Base-by-base conservation (phyloP, 2,888 invertebrate genomes). In the Trimorus sp. region DNA sequence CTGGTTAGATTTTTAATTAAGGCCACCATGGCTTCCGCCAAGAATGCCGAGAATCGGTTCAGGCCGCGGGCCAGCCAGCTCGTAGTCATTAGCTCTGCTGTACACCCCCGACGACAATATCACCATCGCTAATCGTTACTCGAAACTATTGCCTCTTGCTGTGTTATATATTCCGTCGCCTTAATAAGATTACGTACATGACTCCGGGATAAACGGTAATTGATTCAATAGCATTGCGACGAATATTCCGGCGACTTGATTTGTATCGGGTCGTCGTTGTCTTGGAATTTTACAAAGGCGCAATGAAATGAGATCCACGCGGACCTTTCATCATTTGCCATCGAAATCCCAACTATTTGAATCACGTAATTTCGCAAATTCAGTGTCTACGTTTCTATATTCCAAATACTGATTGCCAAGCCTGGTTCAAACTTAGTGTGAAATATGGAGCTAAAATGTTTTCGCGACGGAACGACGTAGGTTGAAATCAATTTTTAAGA, bases 1-100 rank as follows among this genome's bases (percentile, higher is more conserved):
- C 86, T 90, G 90, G 91, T 90, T 91, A 91, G 90, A 91, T 91
- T 91, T 91, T 91, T 91, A 91, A 91, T 91, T 91, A 91, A 91
- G 91, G 91, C 88, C 89, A 87, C 89, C 89, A 90, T 91, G 90
- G 90, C 90, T 91, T 89, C 88, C 88, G 88, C 87, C 88, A 89
- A 91, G 90, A 91, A 91, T 91, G 90, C 89, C 88, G 85, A 86
- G 89, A 88, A 90, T 90, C 89, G 88, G 79, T 85, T 81, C 79
- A 76, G 81, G 83, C 79, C 83, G 59, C 84, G 77, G 80, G 78
- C 80, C 81, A 84, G 82, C 77, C 79, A 78, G 84, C 86, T 86
- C 84, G 83, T 79, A 81, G 84, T 73, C 79, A 84, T 85, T 85
- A 81, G 84, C 77, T 62, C 79, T 81, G 80, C 83, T 73, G 62